Evolutionary conservation across 2,113 vertebrate genomes (phyloP), one percentile per base, ranked within the genome.

Genomic region (Parotia lawesii): DNA sequence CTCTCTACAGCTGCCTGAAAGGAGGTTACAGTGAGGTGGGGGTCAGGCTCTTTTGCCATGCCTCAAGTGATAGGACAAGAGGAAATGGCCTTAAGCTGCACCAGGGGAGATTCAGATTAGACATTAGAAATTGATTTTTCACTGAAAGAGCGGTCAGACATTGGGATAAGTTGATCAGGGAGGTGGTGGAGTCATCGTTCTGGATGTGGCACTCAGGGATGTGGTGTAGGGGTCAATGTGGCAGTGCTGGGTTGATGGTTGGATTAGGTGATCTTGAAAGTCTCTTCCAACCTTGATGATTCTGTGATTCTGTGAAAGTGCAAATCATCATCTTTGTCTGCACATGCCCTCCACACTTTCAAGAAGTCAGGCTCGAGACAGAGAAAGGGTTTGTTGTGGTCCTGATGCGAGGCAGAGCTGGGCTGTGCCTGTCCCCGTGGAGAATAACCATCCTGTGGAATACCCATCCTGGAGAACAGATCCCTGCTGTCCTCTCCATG

Each of bases 381-480:
- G 29, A 62, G 33, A 4, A 24, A 22, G 33, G 16, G 23, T 57
- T 56, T 66, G 47, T 13, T 75, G 69, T 15, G 37, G 40, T 48
- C 21, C 28, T 69, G 12, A n/a, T 0, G 7, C 0, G 3, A 27
- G 62, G 12, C 57, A 83, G 40, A 61, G 42, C 72, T 87, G 77
- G 22, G 11, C 47, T 15, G 6, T 72, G 64, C 18, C 57, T 37
- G 25, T 51, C 47, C 24, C 50, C 12, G 40, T 3, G 12, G 37
- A 67, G 58, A 56, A 57, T 2, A 13, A 9, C n/a, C 33, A 6
- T 33, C 40, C 61, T 19, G 5, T 42, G 71, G 48, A 45, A 9
- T 2, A 15, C 5, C n/a, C 22, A 2, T 8, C 15, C 61, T 0
- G 1, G n/a, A n/a, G 56, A 21, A 8, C 21, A 53, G 6, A 28